Base-by-base conservation (phyloP, 2,888 invertebrate genomes). In the Pristionchus arcanus region DNA sequence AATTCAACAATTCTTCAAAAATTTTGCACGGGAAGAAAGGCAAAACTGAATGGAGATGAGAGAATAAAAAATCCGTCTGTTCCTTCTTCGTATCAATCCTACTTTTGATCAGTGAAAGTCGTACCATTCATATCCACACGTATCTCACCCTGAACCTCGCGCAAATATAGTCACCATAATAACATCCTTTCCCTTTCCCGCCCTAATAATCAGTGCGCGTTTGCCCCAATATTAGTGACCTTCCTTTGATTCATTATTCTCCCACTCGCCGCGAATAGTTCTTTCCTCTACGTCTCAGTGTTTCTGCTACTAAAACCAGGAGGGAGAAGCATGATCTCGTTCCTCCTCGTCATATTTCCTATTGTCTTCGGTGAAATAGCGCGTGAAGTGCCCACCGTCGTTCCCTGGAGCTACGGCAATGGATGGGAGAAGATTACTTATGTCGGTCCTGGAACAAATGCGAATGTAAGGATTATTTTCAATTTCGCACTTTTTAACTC, bases 21-120 rank as follows among this genome's bases (percentile, higher is more conserved):
- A 49, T 49, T 49, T 49, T 13, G 42, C 42, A 49, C 9, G 42
- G 9, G 9, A 49, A 3, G 42, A 49, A 49, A n/a, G n/a, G n/a
- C n/a, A n/a, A n/a, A n/a, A n/a, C n/a, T n/a, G n/a, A n/a, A n/a
- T n/a, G n/a, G n/a, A n/a, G n/a, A n/a, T n/a, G n/a, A n/a, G n/a
- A 42, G 3, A 42, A 42, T 5, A 42, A 42, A 42, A 42, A 42
- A 42, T 42, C 42, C 42, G 42, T 42, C 42, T 42, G 5, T 42
- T 42, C 42, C 3, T 42, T 42, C 5, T 9, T 42, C 42, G 42
- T 42, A n/a, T n/a, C n/a, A n/a, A n/a, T n/a, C n/a, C n/a, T n/a
- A n/a, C n/a, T n/a, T n/a, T n/a, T n/a, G n/a, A n/a, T n/a, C 63
- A 63, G 63, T 63, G 63, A 63, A 63, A 25, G n/a, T 63, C 63